These are phyloP conservation scores for Drosophila rhopaloa DNA, from an alignment of 1,140 invertebrate species.

Conservation along the genomic window DNA sequence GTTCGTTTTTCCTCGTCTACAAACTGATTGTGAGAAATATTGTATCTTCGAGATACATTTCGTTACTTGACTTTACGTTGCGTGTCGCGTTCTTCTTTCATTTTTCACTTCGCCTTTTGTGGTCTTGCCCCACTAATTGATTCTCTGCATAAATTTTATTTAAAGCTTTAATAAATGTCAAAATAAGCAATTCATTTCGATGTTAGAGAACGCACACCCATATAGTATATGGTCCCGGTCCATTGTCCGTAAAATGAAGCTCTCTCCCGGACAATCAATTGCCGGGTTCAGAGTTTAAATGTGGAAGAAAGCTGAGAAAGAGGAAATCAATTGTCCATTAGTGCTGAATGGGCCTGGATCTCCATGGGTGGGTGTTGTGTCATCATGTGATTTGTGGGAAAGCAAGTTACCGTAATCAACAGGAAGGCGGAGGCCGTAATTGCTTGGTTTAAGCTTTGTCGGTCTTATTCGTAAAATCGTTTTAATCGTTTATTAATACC, in stretches of 20 bases:
- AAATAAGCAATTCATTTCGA: conserved; percentile 84
- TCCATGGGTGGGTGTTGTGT: conserved; percentile 15
- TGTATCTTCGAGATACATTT: conserved; percentile 59
- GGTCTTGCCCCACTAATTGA: conserved; percentile 71
- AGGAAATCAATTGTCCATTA: conserved; percentile 44
- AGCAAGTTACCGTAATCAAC: conserved; percentile 5
- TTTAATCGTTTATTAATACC: no score
- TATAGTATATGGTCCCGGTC: conserved; percentile 12
- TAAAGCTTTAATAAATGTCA: conserved; percentile 84
- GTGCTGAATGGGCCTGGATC: conserved; percentile 3
- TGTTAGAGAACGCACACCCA: conserved; percentile 70
- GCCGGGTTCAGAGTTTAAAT: conserved; percentile 81
- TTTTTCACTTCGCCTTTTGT: conserved; percentile 20
- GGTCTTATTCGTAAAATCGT: background rate
- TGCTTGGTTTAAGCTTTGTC: background rate
- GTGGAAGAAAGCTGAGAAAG: conserved; percentile 49
- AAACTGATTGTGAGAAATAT: conserved; percentile 79
- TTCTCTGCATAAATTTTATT: conserved; percentile 84
- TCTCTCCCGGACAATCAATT: conserved; percentile 77
- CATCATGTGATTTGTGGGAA: background rate
- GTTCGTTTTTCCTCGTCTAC: conserved; percentile 49
- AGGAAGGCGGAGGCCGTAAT: background rate
- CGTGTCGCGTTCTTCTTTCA: conserved; percentile 11
- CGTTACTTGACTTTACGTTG: conserved; percentile 64
- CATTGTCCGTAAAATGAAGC: conserved; percentile 64